These are phyloP conservation scores for Carassius carassius DNA, from an alignment of 2,113 vertebrate species.

Conservation along the genomic window DNA sequence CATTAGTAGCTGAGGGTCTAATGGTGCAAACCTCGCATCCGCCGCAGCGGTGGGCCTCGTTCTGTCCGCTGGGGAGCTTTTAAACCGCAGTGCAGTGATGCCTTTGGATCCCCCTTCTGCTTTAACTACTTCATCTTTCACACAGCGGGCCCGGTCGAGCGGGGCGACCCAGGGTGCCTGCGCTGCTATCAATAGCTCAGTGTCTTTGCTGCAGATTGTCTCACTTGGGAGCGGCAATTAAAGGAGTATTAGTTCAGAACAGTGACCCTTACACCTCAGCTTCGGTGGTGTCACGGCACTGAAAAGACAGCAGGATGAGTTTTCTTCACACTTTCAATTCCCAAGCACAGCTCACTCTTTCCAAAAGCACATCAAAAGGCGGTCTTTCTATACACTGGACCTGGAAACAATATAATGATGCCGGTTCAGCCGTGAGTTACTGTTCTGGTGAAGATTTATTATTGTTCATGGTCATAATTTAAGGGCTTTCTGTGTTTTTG, in stretches of 20 bases:
- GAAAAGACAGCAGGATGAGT: conserved; percentile 8
- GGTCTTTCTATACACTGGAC: background rate
- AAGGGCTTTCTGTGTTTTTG: conserved; percentile 10
- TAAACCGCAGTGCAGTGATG: conserved; percentile 56
- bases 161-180: conserved; percentile 46
- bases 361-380: background rate
- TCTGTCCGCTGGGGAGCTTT: background rate
- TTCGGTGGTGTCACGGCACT: conserved; percentile 21
- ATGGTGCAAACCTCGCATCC: background rate
- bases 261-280: conserved; percentile 58
- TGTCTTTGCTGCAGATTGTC: conserved; percentile 47
- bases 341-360: background rate
- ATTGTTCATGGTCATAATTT: conserved; percentile 39
- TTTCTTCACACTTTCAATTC: conserved; percentile 30
- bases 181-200: conserved; percentile 62
- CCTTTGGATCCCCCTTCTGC: conserved; percentile 42
- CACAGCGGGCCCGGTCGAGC: conserved; percentile 1
- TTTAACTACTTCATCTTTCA: conserved; percentile 41
- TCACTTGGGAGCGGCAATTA: conserved; percentile 70
- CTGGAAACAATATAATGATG: background rate
- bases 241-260: conserved; percentile 60
- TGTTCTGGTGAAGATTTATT: conserved; percentile 9
- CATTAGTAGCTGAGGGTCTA: background rate
- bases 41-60: background rate
- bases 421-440: background rate